Evolutionary conservation across 2,797 vertebrate genomes (phyloP), one percentile per base, ranked within the genome.

Genomic region (Sciurus vulgaris): DNA sequence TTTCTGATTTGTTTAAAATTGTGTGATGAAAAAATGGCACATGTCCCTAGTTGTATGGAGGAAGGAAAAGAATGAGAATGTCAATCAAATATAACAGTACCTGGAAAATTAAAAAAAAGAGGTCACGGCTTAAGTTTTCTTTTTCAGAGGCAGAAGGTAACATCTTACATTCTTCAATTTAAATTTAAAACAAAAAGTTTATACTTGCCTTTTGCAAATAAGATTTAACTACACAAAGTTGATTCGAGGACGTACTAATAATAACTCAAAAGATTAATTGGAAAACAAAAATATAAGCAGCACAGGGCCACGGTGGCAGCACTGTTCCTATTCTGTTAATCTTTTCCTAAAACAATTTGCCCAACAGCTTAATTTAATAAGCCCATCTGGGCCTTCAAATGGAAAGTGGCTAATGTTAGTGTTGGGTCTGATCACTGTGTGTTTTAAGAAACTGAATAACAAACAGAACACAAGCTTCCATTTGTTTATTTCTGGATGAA

Each of bases 201-300:
- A 5, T 38, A 93, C 77, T 96, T 96, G 84, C 56, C 5, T 59
- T 97, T 91, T 93, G 41, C 96, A 98, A 98, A 94, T 69, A 59
- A 49, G 92, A 73, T 73, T 59, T 90, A 95, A 49, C 44, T 95
- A 47, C 74, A 95, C 77, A 96, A 96, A 22, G 77, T 65, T 95
- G 94, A 86, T 77, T 94, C 93, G 56, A 86, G 92, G 94, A 93
- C 95, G 79, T 35, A 96, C 49, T 83, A 0, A 1, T 95, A 79
- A 95, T 96, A 97, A 22, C 24, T 67, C 90, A 38, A 44, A 97
- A 96, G 86, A 44, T 91, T 77, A 73, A 91, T 0, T 69, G 38
- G 15, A 92, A 88, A 94, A 86, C 26, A 90, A 89, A 67, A 92
- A 88, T 41, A 70, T 20, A 90, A 72, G 87, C 88, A 89, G 44